A percentile compares a stretch with the other conserved stretches of the same genome.
Evolutionary conservation across 1,140 invertebrate genomes (phyloP).

Genomic region (Eupristina koningsbergeri): DNA sequence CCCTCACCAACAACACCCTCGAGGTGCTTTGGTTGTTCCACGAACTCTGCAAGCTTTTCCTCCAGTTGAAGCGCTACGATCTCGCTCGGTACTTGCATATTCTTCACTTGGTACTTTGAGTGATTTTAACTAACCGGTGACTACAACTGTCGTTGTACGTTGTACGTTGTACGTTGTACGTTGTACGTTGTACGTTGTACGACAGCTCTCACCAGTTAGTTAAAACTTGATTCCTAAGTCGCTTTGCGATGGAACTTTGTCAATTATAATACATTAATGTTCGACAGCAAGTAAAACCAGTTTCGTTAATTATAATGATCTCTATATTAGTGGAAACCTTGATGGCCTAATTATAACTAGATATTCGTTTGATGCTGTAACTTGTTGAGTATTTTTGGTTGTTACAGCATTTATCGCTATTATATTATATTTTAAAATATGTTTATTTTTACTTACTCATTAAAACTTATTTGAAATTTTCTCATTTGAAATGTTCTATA

Average conservation of each 20-base stretch:
- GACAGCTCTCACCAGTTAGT: too few species aligned
- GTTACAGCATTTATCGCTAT: too few species aligned
- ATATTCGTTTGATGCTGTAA: too few species aligned
- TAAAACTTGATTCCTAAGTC: background rate
- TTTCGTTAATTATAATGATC: background rate
- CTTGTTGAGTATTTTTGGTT: too few species aligned
- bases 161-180: too few species aligned
- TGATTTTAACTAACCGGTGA: too few species aligned
- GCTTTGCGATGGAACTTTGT: background rate
- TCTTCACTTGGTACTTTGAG: background rate
- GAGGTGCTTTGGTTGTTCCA: conserved; percentile 66
- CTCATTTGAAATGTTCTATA: too few species aligned
- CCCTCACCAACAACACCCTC: conserved; percentile 57
- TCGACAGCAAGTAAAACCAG: background rate
- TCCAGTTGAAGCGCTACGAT: conserved; percentile 59
- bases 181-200: too few species aligned
- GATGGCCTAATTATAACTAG: background rate
- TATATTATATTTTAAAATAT: too few species aligned
- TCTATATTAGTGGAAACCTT: background rate
- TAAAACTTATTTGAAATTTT: too few species aligned
- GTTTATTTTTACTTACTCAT: too few species aligned
- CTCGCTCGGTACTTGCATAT: conserved; percentile 53
- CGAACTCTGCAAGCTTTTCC: conserved; percentile 60
- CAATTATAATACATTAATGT: background rate
- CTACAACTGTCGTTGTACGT: too few species aligned